Evolutionary conservation across 2,113 vertebrate species (phyloP).

Genomic region (Dasypus novemcinctus): DNA sequence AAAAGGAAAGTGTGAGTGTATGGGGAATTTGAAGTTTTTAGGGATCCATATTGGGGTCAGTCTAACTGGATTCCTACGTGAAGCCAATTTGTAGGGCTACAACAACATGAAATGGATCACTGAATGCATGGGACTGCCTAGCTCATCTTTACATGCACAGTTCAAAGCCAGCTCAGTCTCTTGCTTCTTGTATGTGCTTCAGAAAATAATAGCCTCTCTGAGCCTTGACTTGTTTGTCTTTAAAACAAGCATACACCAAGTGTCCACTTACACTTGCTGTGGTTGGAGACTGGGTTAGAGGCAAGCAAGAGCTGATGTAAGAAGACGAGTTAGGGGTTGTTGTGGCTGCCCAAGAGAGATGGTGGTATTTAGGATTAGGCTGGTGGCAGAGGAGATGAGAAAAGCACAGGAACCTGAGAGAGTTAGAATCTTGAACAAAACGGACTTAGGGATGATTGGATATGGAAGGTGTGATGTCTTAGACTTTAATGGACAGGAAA

Average conservation of each 20-base stretch:
- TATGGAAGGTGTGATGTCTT: not conserved
- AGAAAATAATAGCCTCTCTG: not conserved
- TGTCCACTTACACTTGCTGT: not conserved
- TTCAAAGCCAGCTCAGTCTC: not conserved
- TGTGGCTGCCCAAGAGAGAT: not conserved
- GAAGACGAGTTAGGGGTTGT: not conserved
- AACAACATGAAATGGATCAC: not conserved
- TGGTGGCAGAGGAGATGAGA: not conserved
- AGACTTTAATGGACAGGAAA: not conserved
- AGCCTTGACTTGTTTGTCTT: not conserved
- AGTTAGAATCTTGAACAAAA: not conserved
- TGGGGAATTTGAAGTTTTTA: not conserved
- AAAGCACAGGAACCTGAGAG: not conserved
- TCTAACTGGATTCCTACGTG: not conserved
- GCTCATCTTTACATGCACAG: not conserved
- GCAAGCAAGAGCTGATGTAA: not conserved
- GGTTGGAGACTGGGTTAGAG: not conserved
- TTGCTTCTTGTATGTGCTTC: not conserved
- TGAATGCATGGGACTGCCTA: not conserved
- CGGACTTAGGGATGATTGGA: not conserved
- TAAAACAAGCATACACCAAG: not conserved
- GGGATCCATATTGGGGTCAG: not conserved
- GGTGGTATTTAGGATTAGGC: not conserved
- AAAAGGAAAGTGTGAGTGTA: not conserved
- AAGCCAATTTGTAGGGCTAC: not conserved